Conservation (phyloP, 2,113 vertebrate genomes). For the Solenodon paradoxus region DNA sequence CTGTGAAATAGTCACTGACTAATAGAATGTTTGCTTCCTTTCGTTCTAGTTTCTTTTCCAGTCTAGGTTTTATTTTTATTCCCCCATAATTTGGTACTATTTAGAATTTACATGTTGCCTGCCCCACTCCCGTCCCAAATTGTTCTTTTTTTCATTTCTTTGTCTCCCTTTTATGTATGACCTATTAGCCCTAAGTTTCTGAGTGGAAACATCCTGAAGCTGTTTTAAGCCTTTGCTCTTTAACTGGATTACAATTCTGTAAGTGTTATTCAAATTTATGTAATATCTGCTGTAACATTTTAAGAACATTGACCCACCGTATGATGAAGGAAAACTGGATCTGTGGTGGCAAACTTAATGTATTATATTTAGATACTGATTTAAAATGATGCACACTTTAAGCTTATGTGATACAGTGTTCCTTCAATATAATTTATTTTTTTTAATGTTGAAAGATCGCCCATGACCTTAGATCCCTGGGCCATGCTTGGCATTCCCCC, state of each 20-base stretch:
- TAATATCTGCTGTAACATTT: not conserved
- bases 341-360: too few species aligned
- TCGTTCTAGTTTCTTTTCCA: not conserved
- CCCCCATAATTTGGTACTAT: not conserved
- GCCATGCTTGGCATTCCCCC: not conserved
- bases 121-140: not conserved
- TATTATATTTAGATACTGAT: too few species aligned
- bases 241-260: not conserved
- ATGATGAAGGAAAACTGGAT: too few species aligned
- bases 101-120: not conserved
- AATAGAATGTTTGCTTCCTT: fast-evolving
- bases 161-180: not conserved
- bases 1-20: too few species aligned
- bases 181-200: not conserved
- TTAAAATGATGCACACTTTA: too few species aligned
- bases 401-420: too few species aligned
- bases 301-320: too few species aligned
- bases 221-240: not conserved
- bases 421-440: too few species aligned
- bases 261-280: not conserved
- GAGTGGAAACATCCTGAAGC: not conserved
- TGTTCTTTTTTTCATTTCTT: not conserved
- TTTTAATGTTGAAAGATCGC: not conserved
- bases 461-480: not conserved
- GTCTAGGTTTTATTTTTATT: not conserved